Percentiles rank a stretch among this genome's conserved stretches.
These are phyloP conservation scores for Sinocyclocheilus anophthalmus DNA, from an alignment of 2,113 vertebrate genomes.

Conservation along the genomic window DNA sequence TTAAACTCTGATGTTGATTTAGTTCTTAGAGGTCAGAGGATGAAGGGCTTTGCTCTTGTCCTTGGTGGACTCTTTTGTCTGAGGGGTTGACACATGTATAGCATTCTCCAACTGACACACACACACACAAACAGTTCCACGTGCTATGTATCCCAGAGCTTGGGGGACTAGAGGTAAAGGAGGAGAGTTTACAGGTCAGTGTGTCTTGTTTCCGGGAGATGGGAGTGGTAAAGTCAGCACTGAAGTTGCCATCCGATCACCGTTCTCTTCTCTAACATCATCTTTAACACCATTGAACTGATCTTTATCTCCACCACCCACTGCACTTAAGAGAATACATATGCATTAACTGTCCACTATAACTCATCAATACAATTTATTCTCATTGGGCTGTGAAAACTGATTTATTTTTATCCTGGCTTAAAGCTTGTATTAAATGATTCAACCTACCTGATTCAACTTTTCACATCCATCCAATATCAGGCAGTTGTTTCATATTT, in stretches of 20 bases:
- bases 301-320: conserved; percentile 8
- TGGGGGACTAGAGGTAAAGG: conserved; percentile 21
- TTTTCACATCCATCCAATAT: background rate
- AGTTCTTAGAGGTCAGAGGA: background rate
- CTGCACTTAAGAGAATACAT: background rate
- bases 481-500: background rate
- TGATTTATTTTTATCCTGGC: background rate
- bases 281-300: conserved; percentile 14
- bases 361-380: background rate
- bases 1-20: background rate
- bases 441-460: background rate
- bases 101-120: background rate
- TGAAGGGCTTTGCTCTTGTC: conserved; percentile 6
- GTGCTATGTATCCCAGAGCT: conserved; percentile 30
- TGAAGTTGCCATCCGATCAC: background rate
- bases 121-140: background rate
- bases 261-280: background rate
- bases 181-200: conserved; percentile 37
- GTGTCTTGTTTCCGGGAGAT: conserved; percentile 13
- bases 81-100: background rate
- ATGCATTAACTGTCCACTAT: background rate
- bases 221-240: background rate
- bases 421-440: background rate
- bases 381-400: background rate
- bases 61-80: background rate